Evolutionary conservation across 2,888 invertebrate genomes (phyloP), one percentile per base, ranked within the genome.

Genomic region (Linyphia triangularis): DNA sequence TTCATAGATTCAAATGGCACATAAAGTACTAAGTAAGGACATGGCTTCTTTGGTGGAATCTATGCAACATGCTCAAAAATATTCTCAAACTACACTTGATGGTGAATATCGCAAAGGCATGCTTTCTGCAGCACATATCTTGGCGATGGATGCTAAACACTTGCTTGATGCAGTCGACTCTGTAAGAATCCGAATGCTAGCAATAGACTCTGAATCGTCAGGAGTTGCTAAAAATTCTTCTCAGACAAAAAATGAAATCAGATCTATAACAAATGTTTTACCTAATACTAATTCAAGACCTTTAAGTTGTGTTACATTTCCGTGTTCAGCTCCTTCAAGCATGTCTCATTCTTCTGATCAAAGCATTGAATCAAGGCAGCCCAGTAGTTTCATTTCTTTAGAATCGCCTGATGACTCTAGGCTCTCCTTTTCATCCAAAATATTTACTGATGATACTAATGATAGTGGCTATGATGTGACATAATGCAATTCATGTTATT

Each of bases 91-190:
- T 7, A 97, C 98, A 3, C 93, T 98, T 91, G 98, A 98, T 93
- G 95, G 95, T 86, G 98, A 98, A 92, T 99, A 98, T 93, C 95
- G 97, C 92, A 98, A 97, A 89, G 90, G 88, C 92, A 98, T 99
- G 98, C 94, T 99, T 82, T 96, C 97, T 90, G 97, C 98, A 0
- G 98, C 98, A 7, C 99, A 99, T 93, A 96, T 98, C 10, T 93
- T 99, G 40, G 99, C 99, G 2, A 97, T 99, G 97, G 98, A 99
- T 93, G 98, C 98, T 0, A 99, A 99, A 93, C 98, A 98, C 93
- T 95, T 99, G 0, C 94, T 99, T 22, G 99, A 99, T 93, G 97
- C 98, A 0, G 97, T 99, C 7, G 98, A 99, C 93, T 95, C 96
- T 65, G 97, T 97, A 91, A 94, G 97, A 88, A 95, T 89, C 37